These are phyloP conservation scores for Sphaerophoria taeniata DNA, from an alignment of 2,888 invertebrate species.

Conservation along the genomic window DNA sequence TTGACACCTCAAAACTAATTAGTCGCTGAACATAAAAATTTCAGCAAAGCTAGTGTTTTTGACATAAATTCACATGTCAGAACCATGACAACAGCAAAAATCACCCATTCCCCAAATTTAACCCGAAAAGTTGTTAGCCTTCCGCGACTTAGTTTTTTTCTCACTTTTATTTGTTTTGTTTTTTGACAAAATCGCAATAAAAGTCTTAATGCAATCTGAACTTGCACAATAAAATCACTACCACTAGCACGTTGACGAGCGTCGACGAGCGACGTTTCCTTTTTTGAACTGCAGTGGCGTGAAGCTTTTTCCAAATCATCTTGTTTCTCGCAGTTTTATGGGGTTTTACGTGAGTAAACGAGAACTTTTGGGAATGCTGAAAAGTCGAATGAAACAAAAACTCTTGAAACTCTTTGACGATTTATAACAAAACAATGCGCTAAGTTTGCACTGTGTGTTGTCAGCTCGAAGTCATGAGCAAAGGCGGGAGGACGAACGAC, in stretches of 20 bases:
- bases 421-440: slow-evolving; percentile 34
- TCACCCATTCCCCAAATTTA: no score
- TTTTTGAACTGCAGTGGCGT: neutral
- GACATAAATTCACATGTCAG: no score
- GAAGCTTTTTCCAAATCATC: slow-evolving; percentile 16
- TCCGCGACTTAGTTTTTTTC: no score
- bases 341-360: no score
- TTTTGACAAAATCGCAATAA: slow-evolving; percentile 3
- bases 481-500: neutral
- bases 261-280: neutral
- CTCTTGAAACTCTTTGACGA: slow-evolving; percentile 15
- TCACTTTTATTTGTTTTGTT: neutral
- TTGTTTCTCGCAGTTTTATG: neutral
- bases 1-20: no score
- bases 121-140: no score
- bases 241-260: slow-evolving; percentile 2
- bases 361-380: neutral
- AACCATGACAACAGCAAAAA: no score
- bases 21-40: no score
- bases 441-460: neutral
- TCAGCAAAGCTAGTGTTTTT: no score
- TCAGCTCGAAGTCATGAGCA: no score
- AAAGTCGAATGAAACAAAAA: slow-evolving; percentile 5
- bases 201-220: slow-evolving; percentile 28
- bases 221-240: slow-evolving; percentile 15